Evolutionary conservation across 2,888 invertebrate species (phyloP).

Genomic region (Drosophila lacicola): DNA sequence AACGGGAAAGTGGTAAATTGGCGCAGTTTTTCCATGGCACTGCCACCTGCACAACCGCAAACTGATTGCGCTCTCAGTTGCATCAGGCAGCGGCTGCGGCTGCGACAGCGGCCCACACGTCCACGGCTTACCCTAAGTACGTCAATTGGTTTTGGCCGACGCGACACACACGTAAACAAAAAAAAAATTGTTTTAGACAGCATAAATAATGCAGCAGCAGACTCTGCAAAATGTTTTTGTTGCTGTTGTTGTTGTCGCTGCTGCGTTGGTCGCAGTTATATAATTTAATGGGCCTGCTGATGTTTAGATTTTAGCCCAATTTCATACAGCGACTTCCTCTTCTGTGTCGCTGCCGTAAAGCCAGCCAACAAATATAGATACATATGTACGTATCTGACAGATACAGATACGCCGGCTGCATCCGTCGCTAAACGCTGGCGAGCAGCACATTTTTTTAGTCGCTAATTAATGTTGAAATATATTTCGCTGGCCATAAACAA

Average conservation of each 20-base stretch:
- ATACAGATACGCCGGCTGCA: constrained; percentile 34
- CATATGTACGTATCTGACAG: constrained; percentile 15
- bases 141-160: constrained; percentile 67
- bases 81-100: constrained; percentile 58
- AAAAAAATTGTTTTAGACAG: constrained; percentile 63
- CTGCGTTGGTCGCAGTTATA: constrained; percentile 63
- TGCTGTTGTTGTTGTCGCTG: constrained; percentile 10
- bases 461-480: constrained; percentile 76
- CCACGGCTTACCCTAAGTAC: constrained; percentile 73
- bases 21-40: constrained; percentile 38
- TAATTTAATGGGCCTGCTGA: constrained; percentile 65
- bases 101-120: constrained; percentile 67
- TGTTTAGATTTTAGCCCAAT: constrained; percentile 68
- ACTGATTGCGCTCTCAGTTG: constrained; percentile 39
- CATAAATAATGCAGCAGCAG: constrained; percentile 73
- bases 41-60: constrained; percentile 63
- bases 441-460: constrained; percentile 24
- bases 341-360: constrained; percentile 27
- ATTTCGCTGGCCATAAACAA: constrained; percentile 53
- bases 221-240: constrained; percentile 23
- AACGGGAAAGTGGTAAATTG: constrained; percentile 63
- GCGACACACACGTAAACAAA: constrained; percentile 29
- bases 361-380: not conserved
- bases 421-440: constrained; percentile 52
- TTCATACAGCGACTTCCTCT: constrained; percentile 61